These are phyloP conservation scores for Hermaeophaga mercurialis DNA, from an alignment of 2,888 invertebrate species.

Conservation along the genomic window DNA sequence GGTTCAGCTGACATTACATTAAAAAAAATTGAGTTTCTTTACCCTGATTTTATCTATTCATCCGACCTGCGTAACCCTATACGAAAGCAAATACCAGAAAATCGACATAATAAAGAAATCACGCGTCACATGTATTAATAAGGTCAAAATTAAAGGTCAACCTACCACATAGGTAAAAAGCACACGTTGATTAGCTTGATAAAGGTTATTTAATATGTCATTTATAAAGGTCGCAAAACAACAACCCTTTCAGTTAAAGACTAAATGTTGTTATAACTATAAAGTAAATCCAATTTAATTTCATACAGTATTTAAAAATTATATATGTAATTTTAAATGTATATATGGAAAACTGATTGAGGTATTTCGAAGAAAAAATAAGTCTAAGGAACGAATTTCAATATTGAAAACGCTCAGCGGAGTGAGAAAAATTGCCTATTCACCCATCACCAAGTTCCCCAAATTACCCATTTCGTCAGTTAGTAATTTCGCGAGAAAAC, in stretches of 20 bases:
- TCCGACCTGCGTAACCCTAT: constrained; percentile 18
- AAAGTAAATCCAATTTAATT: too few relatives aligned
- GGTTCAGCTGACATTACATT: too few relatives aligned
- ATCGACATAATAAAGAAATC: constrained; percentile 22
- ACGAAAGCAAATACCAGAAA: constrained; percentile 24
- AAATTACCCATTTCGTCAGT: constrained; percentile 14
- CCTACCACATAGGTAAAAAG: constrained; percentile 41
- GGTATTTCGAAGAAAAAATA: background rate
- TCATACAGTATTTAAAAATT: too few relatives aligned
- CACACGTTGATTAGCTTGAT: constrained; percentile 39
- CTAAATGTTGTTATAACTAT: too few relatives aligned
- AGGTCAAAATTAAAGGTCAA: constrained; percentile 42
- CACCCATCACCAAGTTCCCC: constrained; percentile 1
- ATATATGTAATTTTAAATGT: too few relatives aligned
- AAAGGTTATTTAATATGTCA: constrained; percentile 42
- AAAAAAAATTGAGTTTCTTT: background rate
- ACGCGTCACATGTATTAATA: constrained; percentile 31
- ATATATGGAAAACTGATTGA: too few relatives aligned
- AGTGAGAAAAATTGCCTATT: constrained; percentile 13
- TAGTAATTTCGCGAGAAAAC: constrained; percentile 27
- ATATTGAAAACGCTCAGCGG: background rate
- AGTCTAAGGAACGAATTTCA: background rate
- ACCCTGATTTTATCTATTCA: constrained; percentile 7
- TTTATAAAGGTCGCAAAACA: constrained; percentile 39
- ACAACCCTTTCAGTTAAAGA: constrained; percentile 21